Evolutionary conservation across 2,888 invertebrate genomes (phyloP).

Genomic region (Hanleya hanleyi): DNA sequence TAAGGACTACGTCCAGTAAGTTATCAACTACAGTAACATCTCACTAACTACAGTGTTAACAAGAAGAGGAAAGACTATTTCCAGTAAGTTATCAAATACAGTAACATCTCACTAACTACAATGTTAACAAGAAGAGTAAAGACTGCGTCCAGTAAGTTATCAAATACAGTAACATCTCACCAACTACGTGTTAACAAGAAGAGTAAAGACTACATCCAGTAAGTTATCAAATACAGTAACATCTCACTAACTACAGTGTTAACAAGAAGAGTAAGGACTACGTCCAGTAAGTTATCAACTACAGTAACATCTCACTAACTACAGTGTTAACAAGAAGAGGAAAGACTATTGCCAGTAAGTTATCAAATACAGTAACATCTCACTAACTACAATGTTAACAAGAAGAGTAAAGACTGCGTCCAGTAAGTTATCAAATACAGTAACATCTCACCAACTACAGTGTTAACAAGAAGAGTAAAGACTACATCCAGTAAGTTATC

Average conservation of each 20-base stretch:
- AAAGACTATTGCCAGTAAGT: not conserved
- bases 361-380: not conserved
- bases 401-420: not conserved
- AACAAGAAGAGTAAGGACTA: not conserved
- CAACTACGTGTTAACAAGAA: not conserved
- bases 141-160: not conserved
- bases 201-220: not conserved
- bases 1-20: not conserved
- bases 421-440: not conserved
- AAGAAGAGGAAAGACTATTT: not conserved
- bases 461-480: not conserved
- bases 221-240: not conserved
- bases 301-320: no score
- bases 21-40: not conserved
- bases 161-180: not conserved
- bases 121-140: not conserved
- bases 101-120: no score
- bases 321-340: not conserved
- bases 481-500: not conserved
- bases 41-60: not conserved
- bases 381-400: not conserved
- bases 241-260: not conserved
- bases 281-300: not conserved
- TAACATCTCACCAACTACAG: no score
- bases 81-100: not conserved